Base-by-base conservation (phyloP, 2,888 invertebrate species). In the Syritta pipiens region DNA sequence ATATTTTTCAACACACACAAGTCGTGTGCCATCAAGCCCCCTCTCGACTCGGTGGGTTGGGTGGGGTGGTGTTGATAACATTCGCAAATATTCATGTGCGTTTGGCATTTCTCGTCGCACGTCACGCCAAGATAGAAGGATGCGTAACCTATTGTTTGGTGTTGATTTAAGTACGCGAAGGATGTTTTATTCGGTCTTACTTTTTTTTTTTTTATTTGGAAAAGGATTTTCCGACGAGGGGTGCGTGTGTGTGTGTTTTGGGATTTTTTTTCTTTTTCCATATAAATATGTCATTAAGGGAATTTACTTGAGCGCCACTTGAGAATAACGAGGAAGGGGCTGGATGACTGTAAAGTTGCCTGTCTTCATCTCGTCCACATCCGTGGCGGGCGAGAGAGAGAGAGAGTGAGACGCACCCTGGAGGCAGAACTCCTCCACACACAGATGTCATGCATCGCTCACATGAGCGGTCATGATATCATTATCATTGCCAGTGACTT, bases 261-360 rank as follows among this genome's bases (percentile, higher is more conserved):
- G 53, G 59, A 55, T 67, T 71, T 59, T 72, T 49, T n/a, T n/a
- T n/a, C n/a, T n/a, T n/a, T n/a, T n/a, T n/a, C n/a, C 67, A 32
- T 42, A 72, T 79, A 72, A 67, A 79, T 79, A 74, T 57, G 55
- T 72, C 79, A 74, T 79, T 72, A 68, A 48, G 68, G 74, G 57
- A 74, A 67, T 74, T 74, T 74, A 28, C 44, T 28, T 30, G 26
- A 55, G 60, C 14, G 17, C 14, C 7, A 19, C 2, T 26, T 20
- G 17, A 12, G 26, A 19, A 10, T 44, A 9, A 17, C 22, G 20
- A n/a, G 14, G 9, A 24, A 44, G 40, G 7, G 30, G 30, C 7
- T 7, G 30, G 30, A 12, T 37, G 4, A 14, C 7, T 17, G 7
- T 2, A 14, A 37, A 17, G 6, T 17, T 17, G 1, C 37, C 14